Evolutionary conservation across 1,140 invertebrate genomes (phyloP), one percentile per base, ranked within the genome.

Genomic region (Meloidogyne hapla): DNA sequence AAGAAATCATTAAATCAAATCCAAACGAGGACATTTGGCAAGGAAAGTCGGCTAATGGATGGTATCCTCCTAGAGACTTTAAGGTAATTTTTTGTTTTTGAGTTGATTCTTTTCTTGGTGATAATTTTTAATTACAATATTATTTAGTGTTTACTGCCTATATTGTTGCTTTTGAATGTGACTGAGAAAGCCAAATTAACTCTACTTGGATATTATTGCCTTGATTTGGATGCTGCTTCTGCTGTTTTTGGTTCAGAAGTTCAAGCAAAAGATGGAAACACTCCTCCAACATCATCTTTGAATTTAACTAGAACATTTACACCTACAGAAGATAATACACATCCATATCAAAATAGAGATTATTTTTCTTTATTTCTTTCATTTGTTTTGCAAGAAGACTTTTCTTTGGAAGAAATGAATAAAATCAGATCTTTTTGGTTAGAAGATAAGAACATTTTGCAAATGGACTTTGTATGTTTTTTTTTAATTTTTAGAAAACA

Each of bases 61-160:
- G 77, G 77, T 78, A 70, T 75, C 77, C 77, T 18, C 77, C 77
- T 18, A 65, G 23, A 33, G 77, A 79, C 23, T 78, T 80, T 71
- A 70, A 79, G 40, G 77, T 78, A 38, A 62, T 18, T 28, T 48
- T n/a, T n/a, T n/a, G n/a, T n/a, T n/a, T n/a, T n/a, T n/a, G n/a
- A n/a, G n/a, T n/a, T n/a, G n/a, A n/a, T n/a, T n/a, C n/a, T n/a
- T n/a, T 76, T 21, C 33, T 69, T 21, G 4, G 9, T 74, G 18
- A n/a, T 25, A 33, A 48, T 15, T 38, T 10, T 74, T 70, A 64
- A 28, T 8, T 15, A 70, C 21, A 25, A 6, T 42, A n/a, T 63
- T 33, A 23, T 75, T 77, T 67, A 77, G 76, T 42, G 48, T 56
- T 42, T 78, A 26, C 28, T 78, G 23, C 77, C 75, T 15, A 67